These are phyloP conservation scores for Nesogale talazaci DNA, from an alignment of 2,113 vertebrate genomes.

Conservation along the genomic window DNA sequence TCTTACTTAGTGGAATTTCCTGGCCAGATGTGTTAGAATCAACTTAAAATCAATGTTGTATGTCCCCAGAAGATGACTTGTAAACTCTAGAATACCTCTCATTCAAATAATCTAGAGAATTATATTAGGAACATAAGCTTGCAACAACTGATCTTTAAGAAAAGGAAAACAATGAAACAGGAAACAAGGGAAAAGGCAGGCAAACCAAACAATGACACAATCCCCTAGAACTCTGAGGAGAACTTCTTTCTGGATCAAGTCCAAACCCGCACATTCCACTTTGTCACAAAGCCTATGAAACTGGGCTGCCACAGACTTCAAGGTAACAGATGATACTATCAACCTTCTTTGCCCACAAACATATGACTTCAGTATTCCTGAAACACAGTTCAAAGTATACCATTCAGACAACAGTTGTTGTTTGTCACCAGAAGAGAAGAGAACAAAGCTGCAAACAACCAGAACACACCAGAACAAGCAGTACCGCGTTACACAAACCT, in stretches of 20 bases:
- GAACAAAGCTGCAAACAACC: background rate
- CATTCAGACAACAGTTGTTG: slow-evolving; percentile 36
- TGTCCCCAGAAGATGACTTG: background rate
- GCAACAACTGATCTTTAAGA: background rate
- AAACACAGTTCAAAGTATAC: slow-evolving; percentile 56
- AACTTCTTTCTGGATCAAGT: background rate
- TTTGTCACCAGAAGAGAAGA: background rate
- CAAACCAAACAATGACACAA: slow-evolving; percentile 34
- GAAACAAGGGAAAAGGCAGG: slow-evolving; percentile 9
- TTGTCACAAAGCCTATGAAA: background rate
- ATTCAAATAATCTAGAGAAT: background rate
- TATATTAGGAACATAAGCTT: background rate
- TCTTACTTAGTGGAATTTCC: too few relatives aligned
- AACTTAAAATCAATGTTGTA: background rate
- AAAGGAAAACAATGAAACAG: slow-evolving; percentile 35
- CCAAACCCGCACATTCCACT: background rate
- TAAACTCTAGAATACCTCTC: slow-evolving; percentile 13
- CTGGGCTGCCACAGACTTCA: background rate
- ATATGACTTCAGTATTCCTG: slow-evolving; percentile 17
- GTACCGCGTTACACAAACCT: background rate
- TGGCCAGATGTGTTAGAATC: background rate
- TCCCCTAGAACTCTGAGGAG: background rate
- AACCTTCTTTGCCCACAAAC: slow-evolving; percentile 32
- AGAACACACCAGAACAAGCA: background rate
- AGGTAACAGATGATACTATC: slow-evolving; percentile 11